A percentile compares a stretch with the other conserved stretches of the same genome.
Conservation (phyloP, 2,888 invertebrate species). For the Cryptocheilus praepositus region DNA sequence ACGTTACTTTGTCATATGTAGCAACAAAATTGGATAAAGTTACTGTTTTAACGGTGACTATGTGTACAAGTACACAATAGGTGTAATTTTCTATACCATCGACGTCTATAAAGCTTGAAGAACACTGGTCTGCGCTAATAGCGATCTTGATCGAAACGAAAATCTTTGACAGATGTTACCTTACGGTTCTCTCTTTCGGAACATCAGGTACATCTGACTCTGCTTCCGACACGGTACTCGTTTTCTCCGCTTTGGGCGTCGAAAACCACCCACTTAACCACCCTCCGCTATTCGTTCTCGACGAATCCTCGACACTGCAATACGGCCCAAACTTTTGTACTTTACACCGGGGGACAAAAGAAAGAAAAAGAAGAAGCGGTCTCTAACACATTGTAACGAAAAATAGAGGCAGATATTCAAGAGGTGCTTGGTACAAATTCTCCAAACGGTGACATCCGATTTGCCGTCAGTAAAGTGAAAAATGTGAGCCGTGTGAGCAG, state of each 20-base stretch:
- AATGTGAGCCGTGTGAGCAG: conserved; percentile 69
- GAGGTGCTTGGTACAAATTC: background rate
- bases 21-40: too few relatives aligned
- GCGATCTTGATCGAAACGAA: too few relatives aligned
- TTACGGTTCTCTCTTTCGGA: conserved; percentile 71
- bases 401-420: conserved; percentile 13
- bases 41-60: too few relatives aligned
- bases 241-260: conserved; percentile 63
- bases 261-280: conserved; percentile 81
- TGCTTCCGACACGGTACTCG: conserved; percentile 51
- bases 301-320: conserved; percentile 68
- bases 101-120: too few relatives aligned
- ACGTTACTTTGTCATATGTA: too few relatives aligned
- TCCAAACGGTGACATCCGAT: background rate
- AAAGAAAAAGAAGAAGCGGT: too few relatives aligned
- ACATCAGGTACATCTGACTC: conserved; percentile 61
- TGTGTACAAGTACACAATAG: too few relatives aligned
- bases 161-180: conserved; percentile 65
- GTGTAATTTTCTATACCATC: too few relatives aligned
- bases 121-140: too few relatives aligned
- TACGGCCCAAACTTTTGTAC: conserved; percentile 71
- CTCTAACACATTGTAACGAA: background rate
- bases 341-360: too few relatives aligned
- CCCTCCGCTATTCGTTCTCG: conserved; percentile 70
- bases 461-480: conserved; percentile 41